A percentile compares a stretch with the other conserved stretches of the same genome.
Conservation (phyloP, 2,888 invertebrate genomes). For the Metallyticus violacea region DNA sequence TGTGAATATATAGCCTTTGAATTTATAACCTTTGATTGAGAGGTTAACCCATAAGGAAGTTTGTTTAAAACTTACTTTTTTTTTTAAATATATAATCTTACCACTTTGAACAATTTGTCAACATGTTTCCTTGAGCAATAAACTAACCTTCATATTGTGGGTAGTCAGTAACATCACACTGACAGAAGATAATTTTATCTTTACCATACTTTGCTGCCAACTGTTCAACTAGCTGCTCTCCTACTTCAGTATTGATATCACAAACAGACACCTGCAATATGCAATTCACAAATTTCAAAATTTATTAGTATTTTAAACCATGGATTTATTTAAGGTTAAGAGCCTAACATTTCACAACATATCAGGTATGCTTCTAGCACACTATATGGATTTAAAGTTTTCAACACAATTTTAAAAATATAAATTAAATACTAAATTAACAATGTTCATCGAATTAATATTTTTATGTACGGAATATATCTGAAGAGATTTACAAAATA, state of each 20-base stretch:
- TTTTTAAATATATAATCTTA: too few relatives aligned
- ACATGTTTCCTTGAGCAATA: background rate
- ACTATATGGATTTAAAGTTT: background rate
- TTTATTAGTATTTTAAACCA: background rate
- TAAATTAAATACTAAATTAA: too few relatives aligned
- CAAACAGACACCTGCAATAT: slow-evolving; percentile 65
- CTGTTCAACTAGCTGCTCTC: slow-evolving; percentile 65
- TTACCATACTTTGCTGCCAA: slow-evolving; percentile 63
- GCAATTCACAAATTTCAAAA: background rate
- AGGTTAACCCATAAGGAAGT: too few relatives aligned
- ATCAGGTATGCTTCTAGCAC: background rate
- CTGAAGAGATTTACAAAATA: too few relatives aligned
- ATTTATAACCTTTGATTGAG: too few relatives aligned
- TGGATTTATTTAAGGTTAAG: background rate
- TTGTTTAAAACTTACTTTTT: too few relatives aligned
- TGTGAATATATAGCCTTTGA: too few relatives aligned
- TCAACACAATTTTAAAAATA: too few relatives aligned
- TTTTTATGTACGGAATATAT: too few relatives aligned
- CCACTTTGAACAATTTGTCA: too few relatives aligned
- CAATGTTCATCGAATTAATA: too few relatives aligned
- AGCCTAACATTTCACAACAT: too few relatives aligned
- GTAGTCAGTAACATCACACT: slow-evolving; percentile 75
- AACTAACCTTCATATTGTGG: slow-evolving; percentile 69
- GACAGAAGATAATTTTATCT: slow-evolving; percentile 68
- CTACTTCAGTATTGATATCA: slow-evolving; percentile 68